Conservation (phyloP, 2,888 invertebrate species). For the Perizoma affinitatum region DNA sequence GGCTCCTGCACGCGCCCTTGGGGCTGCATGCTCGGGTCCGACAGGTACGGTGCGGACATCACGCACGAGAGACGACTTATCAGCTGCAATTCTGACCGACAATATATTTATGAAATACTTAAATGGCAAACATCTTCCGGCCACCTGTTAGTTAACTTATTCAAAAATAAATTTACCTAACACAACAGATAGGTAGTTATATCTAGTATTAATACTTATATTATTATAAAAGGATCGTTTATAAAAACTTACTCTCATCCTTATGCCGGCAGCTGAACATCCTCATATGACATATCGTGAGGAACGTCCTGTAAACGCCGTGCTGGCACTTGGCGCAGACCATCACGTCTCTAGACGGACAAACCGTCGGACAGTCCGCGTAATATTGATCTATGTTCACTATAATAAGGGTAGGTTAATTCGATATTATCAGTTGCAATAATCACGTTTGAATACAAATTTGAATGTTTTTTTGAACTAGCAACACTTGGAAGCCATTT, state of each 20-base stretch:
- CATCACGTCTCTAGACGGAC: constrained; percentile 54
- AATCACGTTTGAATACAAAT: no score
- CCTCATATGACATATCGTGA: constrained; percentile 62
- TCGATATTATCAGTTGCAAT: no score
- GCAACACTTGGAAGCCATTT: no score
- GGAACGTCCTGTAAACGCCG: constrained; percentile 58
- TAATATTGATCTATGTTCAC: constrained; percentile 38
- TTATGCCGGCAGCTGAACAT: constrained; percentile 52
- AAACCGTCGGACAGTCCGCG: constrained; percentile 48
- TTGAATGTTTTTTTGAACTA: no score
- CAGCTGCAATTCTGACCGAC: constrained; percentile 47
- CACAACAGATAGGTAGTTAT: no score
- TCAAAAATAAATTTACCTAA: no score
- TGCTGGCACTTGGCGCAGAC: constrained; percentile 59
- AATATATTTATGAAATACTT: not conserved
- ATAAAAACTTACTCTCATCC: constrained; percentile 46
- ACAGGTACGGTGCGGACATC: constrained; percentile 55
- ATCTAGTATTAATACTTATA: no score
- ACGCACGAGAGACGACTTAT: constrained; percentile 53
- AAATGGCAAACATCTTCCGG: no score
- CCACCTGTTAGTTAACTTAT: no score
- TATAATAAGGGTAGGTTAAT: not conserved
- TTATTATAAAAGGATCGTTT: no score
- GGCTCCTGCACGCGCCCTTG: constrained; percentile 37
- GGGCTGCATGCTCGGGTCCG: constrained; percentile 23